Percentiles rank a stretch among this genome's conserved stretches.
Conservation (phyloP, 2,797 vertebrate genomes). For the Helostoma temminkii region DNA sequence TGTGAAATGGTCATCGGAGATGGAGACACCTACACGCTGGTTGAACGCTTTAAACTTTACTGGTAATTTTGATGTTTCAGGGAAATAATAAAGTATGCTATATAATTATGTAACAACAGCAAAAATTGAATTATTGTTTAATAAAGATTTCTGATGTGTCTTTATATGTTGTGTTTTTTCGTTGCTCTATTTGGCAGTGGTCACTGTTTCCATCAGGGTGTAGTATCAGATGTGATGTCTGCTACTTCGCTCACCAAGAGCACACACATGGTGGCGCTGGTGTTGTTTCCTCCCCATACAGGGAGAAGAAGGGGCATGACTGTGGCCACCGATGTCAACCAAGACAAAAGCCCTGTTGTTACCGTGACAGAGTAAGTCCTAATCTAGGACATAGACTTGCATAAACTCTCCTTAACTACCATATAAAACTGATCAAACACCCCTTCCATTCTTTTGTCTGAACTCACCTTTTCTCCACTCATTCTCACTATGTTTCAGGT, state of each 20-base stretch:
- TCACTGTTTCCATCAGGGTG: constrained; percentile 90
- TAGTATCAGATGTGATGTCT: constrained; percentile 80
- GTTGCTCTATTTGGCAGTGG: constrained; percentile 79
- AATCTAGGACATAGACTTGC: not conserved
- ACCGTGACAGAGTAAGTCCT: constrained; percentile 90
- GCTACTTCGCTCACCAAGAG: constrained; percentile 84
- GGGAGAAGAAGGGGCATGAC: constrained; percentile 87
- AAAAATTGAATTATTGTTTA: not conserved
- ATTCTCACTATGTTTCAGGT: constrained; percentile 75
- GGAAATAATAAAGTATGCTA: not conserved
- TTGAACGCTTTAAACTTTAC: constrained; percentile 93
- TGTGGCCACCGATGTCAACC: constrained; percentile 83
- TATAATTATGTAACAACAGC: not conserved
- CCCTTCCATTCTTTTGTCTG: rapidly evolving
- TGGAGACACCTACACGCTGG: constrained; percentile 92
- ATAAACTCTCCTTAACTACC: not conserved
- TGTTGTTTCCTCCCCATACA: constrained; percentile 90
- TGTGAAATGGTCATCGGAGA: constrained; percentile 93
- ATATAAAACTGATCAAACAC: not conserved
- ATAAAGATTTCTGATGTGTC: not conserved
- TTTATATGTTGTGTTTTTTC: not conserved
- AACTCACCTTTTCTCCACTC: not conserved
- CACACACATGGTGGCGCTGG: constrained; percentile 93
- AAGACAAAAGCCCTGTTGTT: constrained; percentile 71
- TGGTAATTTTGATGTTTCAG: constrained; percentile 61